Evolutionary conservation across 2,113 vertebrate genomes (phyloP).

Genomic region (Mesoclemmys tuberculata): DNA sequence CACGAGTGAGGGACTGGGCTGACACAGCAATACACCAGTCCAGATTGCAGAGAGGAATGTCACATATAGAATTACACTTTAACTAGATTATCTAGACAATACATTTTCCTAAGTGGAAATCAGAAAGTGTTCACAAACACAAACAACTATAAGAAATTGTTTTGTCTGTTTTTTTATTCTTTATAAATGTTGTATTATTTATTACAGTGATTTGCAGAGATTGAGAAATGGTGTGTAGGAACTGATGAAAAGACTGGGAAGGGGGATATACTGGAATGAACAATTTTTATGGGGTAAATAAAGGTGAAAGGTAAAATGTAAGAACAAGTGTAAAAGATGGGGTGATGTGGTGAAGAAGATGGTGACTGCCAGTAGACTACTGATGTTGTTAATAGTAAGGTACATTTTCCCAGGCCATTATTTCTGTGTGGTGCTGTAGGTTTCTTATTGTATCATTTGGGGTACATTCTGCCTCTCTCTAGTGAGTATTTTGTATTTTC

Average conservation of each 20-base stretch:
- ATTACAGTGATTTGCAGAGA: background rate
- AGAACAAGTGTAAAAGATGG: background rate
- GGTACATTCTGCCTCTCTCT: background rate
- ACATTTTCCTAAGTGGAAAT: background rate
- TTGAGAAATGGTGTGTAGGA: background rate
- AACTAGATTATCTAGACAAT: background rate
- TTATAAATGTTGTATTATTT: background rate
- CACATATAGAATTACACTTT: background rate
- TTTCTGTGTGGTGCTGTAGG: accelerated
- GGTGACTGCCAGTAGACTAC: background rate
- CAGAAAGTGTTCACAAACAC: background rate
- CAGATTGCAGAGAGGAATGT: no score
- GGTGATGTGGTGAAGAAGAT: background rate
- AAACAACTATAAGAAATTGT: background rate
- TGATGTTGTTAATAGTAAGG: background rate
- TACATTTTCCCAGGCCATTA: background rate
- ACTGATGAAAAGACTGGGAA: background rate
- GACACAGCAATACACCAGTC: no score
- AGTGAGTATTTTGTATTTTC: background rate
- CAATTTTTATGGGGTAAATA: background rate
- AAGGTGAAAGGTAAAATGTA: background rate
- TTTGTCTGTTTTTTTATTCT: background rate
- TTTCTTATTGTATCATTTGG: background rate
- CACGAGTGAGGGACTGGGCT: no score
- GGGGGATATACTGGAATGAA: background rate